A percentile compares a stretch with the other conserved stretches of the same genome.
Conservation (phyloP, 2,888 invertebrate species). For the Liopterus haemorrhoidalis region DNA sequence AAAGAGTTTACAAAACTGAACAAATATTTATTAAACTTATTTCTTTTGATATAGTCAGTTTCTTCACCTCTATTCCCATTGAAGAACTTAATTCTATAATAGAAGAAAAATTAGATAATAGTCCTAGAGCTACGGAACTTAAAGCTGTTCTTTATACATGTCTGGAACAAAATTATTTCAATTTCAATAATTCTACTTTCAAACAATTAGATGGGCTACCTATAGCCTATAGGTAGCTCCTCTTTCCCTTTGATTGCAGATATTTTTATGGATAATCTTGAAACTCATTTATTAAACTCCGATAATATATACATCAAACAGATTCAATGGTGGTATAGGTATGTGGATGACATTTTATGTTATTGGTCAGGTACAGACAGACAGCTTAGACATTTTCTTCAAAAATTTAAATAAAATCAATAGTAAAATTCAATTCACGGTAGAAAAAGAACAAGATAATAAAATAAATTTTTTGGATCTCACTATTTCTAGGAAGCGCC, state of each 20-base stretch:
- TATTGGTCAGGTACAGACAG: conserved; percentile 8
- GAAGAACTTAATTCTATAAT: conserved; percentile 1
- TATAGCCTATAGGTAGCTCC: too few relatives aligned
- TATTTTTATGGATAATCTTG: conserved; percentile 15
- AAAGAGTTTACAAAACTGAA: too few relatives aligned
- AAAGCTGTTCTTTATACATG: neutral
- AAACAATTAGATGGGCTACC: conserved; percentile 13
- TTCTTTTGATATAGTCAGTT: conserved; percentile 5
- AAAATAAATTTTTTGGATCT: conserved; percentile 5
- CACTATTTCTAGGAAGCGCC: too few relatives aligned
- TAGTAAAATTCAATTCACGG: conserved; percentile 6
- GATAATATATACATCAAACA: conserved; percentile 5
- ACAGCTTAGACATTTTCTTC: conserved; percentile 7
- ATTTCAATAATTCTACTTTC: conserved; percentile 7
- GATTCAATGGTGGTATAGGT: conserved; percentile 6
- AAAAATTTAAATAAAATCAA: neutral
- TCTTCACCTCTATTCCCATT: conserved; percentile 10
- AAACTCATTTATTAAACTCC: conserved; percentile 5
- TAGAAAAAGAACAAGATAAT: conserved; percentile 5
- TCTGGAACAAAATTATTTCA: conserved; percentile 12
- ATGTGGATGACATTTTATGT: conserved; percentile 16
- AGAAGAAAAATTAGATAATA: conserved; percentile 1
- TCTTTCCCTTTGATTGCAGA: conserved; percentile 12
- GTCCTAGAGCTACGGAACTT: conserved; percentile 1
- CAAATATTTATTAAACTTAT: too few relatives aligned